Conservation (phyloP, 2,888 invertebrate species). For the Scaptomyza polygonia region DNA sequence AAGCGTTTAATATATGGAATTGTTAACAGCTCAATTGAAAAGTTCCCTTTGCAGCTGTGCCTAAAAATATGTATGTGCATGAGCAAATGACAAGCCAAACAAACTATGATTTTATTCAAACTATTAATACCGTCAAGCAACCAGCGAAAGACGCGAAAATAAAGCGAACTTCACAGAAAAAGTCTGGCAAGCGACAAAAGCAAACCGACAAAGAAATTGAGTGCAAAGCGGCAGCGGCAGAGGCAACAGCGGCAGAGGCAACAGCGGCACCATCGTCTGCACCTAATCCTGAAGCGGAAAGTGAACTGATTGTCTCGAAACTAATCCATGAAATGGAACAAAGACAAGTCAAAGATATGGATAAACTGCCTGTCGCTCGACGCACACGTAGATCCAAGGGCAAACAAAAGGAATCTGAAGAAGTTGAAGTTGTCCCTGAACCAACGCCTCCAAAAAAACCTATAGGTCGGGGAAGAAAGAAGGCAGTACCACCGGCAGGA, state of each 20-base stretch:
- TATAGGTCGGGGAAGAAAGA: background rate
- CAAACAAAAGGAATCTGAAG: background rate
- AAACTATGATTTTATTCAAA: slow-evolving; percentile 54
- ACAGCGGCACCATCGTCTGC: background rate
- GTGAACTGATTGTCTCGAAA: slow-evolving; percentile 48
- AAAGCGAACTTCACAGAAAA: slow-evolving; percentile 4
- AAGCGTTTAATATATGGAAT: background rate
- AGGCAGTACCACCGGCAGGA: background rate
- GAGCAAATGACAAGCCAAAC: slow-evolving; percentile 30
- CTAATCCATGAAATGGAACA: slow-evolving; percentile 55
- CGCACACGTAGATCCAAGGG: slow-evolving; percentile 56
- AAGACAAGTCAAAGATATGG: background rate
- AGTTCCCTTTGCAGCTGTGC: slow-evolving; percentile 19
- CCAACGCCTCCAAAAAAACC: slow-evolving; percentile 10
- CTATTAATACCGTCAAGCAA: slow-evolving; percentile 17
- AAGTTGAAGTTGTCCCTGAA: too few relatives aligned
- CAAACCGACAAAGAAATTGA: background rate
- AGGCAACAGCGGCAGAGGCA: too few relatives aligned
- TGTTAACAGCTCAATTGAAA: background rate
- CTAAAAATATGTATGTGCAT: slow-evolving; percentile 11
- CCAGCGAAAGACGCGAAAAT: background rate
- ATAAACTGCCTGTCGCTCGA: slow-evolving; percentile 39
- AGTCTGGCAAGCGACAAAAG: background rate
- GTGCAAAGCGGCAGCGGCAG: too few relatives aligned
- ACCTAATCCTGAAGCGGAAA: background rate